These are phyloP conservation scores for Eutrigla gurnardus DNA, from an alignment of 2,797 vertebrate species.

Conservation along the genomic window DNA sequence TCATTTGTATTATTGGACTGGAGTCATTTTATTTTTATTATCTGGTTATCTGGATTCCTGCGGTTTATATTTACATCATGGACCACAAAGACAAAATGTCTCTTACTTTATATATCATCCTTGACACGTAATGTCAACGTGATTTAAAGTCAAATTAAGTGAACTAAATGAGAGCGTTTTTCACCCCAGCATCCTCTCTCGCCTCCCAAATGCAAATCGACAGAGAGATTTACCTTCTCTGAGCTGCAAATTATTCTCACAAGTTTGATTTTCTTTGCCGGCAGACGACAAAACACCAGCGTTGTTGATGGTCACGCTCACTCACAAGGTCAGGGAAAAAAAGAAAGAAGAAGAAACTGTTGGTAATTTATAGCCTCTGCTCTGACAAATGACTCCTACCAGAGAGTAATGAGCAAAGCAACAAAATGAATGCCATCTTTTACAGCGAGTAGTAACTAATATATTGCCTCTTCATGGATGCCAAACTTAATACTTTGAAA, in stretches of 20 bases:
- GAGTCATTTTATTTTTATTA: neutral
- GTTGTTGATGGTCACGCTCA: slow-evolving; percentile 21
- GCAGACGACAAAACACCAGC: slow-evolving; percentile 30
- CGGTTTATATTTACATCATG: neutral
- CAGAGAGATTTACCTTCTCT: slow-evolving; percentile 35
- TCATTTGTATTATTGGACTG: neutral
- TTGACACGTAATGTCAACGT: neutral
- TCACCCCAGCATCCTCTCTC: neutral
- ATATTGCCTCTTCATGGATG: slow-evolving; percentile 25
- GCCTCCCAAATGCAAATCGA: slow-evolving; percentile 1
- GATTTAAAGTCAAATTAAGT: slow-evolving; percentile 18
- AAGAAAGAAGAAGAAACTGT: slow-evolving; percentile 10
- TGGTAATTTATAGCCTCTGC: slow-evolving; percentile 37
- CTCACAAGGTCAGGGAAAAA: slow-evolving; percentile 39
- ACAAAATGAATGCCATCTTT: slow-evolving; percentile 23
- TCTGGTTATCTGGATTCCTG: neutral
- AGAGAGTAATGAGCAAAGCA: slow-evolving; percentile 37
- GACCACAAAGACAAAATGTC: neutral
- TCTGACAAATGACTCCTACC: slow-evolving; percentile 39
- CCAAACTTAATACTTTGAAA: slow-evolving; percentile 2
- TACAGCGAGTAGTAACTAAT: slow-evolving; percentile 18
- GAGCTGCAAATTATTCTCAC: slow-evolving; percentile 36
- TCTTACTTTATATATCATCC: neutral
- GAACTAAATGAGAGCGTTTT: neutral
- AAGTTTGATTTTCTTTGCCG: neutral